These are phyloP conservation scores for Cordilura impudica DNA, from an alignment of 2,888 invertebrate species.

Conservation along the genomic window DNA sequence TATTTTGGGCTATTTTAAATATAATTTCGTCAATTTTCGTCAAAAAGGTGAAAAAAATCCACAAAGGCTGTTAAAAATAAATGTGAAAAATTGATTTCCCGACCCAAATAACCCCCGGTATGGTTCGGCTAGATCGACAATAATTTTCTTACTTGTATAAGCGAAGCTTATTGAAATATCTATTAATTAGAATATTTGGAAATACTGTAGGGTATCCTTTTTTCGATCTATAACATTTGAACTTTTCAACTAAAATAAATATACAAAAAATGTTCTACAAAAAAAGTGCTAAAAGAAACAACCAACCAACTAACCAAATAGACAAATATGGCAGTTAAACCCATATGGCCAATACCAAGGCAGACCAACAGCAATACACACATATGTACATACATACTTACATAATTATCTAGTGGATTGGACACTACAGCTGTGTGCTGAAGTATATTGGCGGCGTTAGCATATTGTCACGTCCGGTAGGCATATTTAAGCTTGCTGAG, in stretches of 20 bases:
- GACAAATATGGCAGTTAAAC: slow-evolving; percentile 11
- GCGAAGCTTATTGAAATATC: too few relatives aligned
- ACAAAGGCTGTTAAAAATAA: too few relatives aligned
- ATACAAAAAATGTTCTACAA: neutral
- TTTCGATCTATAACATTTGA: too few relatives aligned
- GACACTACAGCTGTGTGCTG: neutral
- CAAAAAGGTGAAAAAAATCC: too few relatives aligned
- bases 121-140: too few relatives aligned
- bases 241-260: neutral
- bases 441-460: slow-evolving; percentile 42
- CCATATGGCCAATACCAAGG: slow-evolving; percentile 2
- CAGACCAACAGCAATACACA: neutral
- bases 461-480: slow-evolving; percentile 52
- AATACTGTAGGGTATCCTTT: too few relatives aligned
- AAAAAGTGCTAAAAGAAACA: neutral
- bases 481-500: slow-evolving; percentile 44
- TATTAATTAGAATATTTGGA: too few relatives aligned
- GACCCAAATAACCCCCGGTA: too few relatives aligned
- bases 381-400: neutral
- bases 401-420: neutral
- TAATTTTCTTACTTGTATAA: too few relatives aligned
- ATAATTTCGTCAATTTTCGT: too few relatives aligned
- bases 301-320: neutral
- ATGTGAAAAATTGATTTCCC: too few relatives aligned
- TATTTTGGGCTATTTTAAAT: too few relatives aligned